A percentile compares a stretch with the other conserved stretches of the same genome.
Conservation (phyloP, 2,888 invertebrate genomes). For the Rhagonycha fulva region DNA sequence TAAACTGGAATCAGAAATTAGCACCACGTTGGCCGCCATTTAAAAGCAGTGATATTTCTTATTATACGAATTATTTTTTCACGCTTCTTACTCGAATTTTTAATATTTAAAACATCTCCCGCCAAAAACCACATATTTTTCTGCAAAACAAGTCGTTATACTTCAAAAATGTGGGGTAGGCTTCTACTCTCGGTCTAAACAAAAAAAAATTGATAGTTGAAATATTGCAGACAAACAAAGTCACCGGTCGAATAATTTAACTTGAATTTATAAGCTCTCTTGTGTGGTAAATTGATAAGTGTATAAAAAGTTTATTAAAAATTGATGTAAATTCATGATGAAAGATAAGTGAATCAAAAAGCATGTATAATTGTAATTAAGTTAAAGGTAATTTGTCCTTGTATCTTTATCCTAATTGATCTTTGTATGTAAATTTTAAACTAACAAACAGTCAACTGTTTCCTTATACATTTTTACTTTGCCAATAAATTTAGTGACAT, state of each 20-base stretch:
- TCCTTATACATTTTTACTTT: slow-evolving; percentile 13
- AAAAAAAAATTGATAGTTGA: neutral
- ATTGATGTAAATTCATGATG: slow-evolving; percentile 11
- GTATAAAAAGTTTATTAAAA: neutral
- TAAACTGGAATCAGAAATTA: too few species aligned
- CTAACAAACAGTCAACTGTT: slow-evolving; percentile 6
- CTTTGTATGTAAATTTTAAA: slow-evolving; percentile 21
- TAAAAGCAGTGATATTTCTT: too few species aligned
- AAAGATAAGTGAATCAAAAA: slow-evolving; percentile 5
- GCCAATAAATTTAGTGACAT: slow-evolving; percentile 12
- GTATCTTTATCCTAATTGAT: slow-evolving; percentile 16
- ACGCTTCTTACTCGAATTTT: too few species aligned
- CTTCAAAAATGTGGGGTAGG: neutral
- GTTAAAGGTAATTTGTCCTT: slow-evolving; percentile 17
- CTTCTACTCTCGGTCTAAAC: neutral
- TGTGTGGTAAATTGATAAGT: neutral
- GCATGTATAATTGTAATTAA: slow-evolving; percentile 17
- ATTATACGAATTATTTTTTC: too few species aligned
- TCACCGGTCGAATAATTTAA: neutral
- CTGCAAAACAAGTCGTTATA: too few species aligned
- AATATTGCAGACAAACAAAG: neutral
- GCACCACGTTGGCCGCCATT: too few species aligned
- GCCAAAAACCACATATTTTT: too few species aligned
- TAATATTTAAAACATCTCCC: too few species aligned
- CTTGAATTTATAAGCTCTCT: neutral